These are phyloP conservation scores for Telmatochromis bifrenatus DNA, from an alignment of 2,113 vertebrate genomes.

Conservation along the genomic window DNA sequence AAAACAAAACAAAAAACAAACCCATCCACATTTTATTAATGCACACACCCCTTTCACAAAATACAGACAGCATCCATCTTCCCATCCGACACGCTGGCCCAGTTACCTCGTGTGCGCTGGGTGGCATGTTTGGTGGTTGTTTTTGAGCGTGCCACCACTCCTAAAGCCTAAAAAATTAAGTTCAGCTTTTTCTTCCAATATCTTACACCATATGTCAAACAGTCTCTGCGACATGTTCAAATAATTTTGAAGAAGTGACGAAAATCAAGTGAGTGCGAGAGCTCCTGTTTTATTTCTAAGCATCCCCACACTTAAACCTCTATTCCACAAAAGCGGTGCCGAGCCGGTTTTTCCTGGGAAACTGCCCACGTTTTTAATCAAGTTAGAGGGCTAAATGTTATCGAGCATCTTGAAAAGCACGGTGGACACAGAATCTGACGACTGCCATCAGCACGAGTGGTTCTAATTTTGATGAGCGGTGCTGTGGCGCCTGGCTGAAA, in stretches of 20 bases:
- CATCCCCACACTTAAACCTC: neutral
- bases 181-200: neutral
- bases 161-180: neutral
- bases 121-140: neutral
- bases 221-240: neutral
- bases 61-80: neutral
- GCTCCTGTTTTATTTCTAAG: neutral
- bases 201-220: neutral
- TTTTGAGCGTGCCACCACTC: neutral
- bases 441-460: neutral
- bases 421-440: neutral
- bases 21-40: slow-evolving; percentile 12
- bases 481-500: neutral
- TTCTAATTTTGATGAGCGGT: neutral
- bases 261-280: neutral
- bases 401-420: neutral
- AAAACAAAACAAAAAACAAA: neutral
- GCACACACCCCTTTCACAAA: slow-evolving; percentile 15
- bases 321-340: neutral
- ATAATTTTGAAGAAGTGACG: neutral
- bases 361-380: neutral
- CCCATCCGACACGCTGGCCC: neutral
- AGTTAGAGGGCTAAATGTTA: neutral
- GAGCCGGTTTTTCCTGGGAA: neutral
- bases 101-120: neutral